Evolutionary conservation across 2,888 invertebrate genomes (phyloP).

Genomic region (Zygogramma bicolorata): DNA sequence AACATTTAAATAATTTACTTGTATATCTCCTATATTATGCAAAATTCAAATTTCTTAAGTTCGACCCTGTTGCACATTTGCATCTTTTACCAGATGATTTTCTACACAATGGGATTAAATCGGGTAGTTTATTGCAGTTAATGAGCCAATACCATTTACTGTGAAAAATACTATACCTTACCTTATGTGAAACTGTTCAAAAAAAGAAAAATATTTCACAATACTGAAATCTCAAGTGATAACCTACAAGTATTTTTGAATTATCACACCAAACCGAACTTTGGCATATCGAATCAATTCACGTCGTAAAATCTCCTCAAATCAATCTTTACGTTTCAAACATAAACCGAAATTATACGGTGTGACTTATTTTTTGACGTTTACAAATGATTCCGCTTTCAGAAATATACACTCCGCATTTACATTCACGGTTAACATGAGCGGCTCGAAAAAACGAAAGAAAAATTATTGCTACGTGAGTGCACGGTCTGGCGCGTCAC

Average conservation of each 20-base stretch:
- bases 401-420: constrained; percentile 31
- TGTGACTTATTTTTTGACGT: constrained; percentile 34
- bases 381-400: constrained; percentile 32
- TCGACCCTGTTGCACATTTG: too few relatives aligned
- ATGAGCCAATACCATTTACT: too few relatives aligned
- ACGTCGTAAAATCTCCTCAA: not conserved
- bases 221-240: not conserved
- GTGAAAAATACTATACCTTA: too few relatives aligned
- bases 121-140: too few relatives aligned
- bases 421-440: constrained; percentile 29
- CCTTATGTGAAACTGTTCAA: too few relatives aligned
- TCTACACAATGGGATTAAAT: too few relatives aligned
- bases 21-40: too few relatives aligned
- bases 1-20: too few relatives aligned
- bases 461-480: constrained; percentile 17
- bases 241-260: not conserved
- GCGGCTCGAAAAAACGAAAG: constrained; percentile 11
- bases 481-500: constrained; percentile 13
- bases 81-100: too few relatives aligned
- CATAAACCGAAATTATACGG: constrained; percentile 22
- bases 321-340: constrained; percentile 7
- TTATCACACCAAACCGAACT: not conserved
- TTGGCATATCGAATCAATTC: constrained; percentile 1
- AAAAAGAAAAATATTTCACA: too few relatives aligned
- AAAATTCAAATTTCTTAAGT: too few relatives aligned